Evolutionary conservation across 2,888 invertebrate species (phyloP).

Genomic region (Leptinotarsa tumamoca): DNA sequence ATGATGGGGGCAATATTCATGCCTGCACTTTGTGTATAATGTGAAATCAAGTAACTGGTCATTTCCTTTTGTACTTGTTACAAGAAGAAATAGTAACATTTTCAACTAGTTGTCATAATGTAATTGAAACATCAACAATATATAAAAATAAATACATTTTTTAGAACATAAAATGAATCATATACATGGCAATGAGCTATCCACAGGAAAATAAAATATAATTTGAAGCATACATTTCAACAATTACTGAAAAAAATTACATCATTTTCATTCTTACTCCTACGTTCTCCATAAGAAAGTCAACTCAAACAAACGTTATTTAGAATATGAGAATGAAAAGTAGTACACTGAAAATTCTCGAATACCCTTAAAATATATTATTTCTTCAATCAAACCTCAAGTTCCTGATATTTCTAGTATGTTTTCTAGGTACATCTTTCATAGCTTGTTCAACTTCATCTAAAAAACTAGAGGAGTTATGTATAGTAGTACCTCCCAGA

Average conservation of each 20-base stretch:
- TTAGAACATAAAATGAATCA: not conserved
- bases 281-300: not conserved
- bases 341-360: not conserved
- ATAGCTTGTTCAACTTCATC: constrained; percentile 80
- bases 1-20: no score
- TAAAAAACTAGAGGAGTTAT: constrained; percentile 86
- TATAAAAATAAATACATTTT: constrained; percentile 10
- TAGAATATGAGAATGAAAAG: not conserved
- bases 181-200: constrained; percentile 18
- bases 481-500: constrained; percentile 92
- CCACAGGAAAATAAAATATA: constrained; percentile 20
- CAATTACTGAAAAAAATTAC: not conserved
- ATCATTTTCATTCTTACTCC: not conserved
- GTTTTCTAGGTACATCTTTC: constrained; percentile 72
- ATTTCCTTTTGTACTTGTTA: no score
- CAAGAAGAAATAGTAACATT: constrained; percentile 23
- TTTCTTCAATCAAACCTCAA: constrained; percentile 52
- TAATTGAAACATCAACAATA: constrained; percentile 8
- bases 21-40: no score
- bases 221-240: not conserved
- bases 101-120: not conserved
- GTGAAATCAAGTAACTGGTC: no score
- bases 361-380: not conserved
- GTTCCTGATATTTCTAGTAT: constrained; percentile 55
- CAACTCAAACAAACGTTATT: not conserved